These are phyloP conservation scores for Diadophis punctatus DNA, from an alignment of 2,113 vertebrate species.

Conservation along the genomic window DNA sequence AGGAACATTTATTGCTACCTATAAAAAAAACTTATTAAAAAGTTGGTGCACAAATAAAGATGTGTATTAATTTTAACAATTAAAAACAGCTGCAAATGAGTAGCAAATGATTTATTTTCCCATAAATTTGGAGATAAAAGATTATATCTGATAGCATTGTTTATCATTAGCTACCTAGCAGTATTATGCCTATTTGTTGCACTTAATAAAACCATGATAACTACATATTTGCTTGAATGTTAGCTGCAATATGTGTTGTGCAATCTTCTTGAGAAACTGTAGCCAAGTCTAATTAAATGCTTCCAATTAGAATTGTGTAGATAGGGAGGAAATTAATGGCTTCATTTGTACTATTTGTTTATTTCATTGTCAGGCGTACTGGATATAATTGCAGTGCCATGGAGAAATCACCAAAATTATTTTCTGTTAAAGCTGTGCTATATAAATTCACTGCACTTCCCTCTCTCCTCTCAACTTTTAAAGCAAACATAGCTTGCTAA, in stretches of 20 bases:
- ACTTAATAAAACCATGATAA: conserved; percentile 61
- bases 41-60: conserved; percentile 63
- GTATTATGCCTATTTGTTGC: conserved; percentile 48
- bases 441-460: conserved; percentile 49
- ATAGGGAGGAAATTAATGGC: conserved; percentile 68
- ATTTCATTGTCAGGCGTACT: conserved; percentile 62
- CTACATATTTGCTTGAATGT: conserved; percentile 47
- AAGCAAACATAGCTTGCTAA: conserved; percentile 54
- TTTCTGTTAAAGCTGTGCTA: conserved; percentile 59
- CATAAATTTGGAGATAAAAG: conserved; percentile 65
- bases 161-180: conserved; percentile 56
- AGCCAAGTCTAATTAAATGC: conserved; percentile 71
- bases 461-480: conserved; percentile 19
- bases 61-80: conserved; percentile 71
- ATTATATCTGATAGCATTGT: conserved; percentile 58
- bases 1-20: conserved; percentile 62
- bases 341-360: conserved; percentile 73
- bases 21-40: conserved; percentile 61
- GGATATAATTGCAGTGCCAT: conserved; percentile 67
- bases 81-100: conserved; percentile 68
- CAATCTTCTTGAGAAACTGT: conserved; percentile 60
- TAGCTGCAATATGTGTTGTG: conserved; percentile 47
- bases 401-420: conserved; percentile 66
- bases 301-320: conserved; percentile 74
- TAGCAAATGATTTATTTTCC: conserved; percentile 67